phyloP scores from a whole-genome alignment of 2,888 invertebrate species.

The Harpalus rufipes region DNA sequence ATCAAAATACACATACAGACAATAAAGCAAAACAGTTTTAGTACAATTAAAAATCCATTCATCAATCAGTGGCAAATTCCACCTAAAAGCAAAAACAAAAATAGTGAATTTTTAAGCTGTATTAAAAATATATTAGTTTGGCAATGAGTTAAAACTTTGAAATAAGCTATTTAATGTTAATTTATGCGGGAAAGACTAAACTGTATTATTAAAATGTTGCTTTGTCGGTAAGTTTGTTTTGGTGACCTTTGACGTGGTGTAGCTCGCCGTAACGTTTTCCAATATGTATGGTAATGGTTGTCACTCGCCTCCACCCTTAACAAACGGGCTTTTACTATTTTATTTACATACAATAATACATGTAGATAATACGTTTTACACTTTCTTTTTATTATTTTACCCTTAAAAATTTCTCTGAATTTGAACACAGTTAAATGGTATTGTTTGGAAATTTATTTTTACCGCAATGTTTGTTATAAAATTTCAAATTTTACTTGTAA shows the following conservation, averaged over 20 bases:
- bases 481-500: too few species aligned
- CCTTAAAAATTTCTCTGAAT: background rate
- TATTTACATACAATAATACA: background rate
- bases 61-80: too few species aligned
- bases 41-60: too few species aligned
- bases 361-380: background rate
- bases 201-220: background rate
- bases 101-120: background rate
- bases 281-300: conserved; percentile 2
- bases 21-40: too few species aligned
- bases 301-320: background rate
- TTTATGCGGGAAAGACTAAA: background rate
- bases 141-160: background rate
- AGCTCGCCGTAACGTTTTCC: background rate
- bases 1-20: too few species aligned
- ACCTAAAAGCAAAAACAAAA: background rate
- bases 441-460: too few species aligned
- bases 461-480: too few species aligned
- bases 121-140: background rate
- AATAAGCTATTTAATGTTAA: background rate
- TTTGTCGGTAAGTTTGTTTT: background rate
- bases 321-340: background rate
- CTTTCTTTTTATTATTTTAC: background rate
- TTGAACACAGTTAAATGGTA: background rate
- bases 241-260: conserved; percentile 1